Conservation (phyloP, 2,888 invertebrate genomes). For the Argyresthia goedartella region DNA sequence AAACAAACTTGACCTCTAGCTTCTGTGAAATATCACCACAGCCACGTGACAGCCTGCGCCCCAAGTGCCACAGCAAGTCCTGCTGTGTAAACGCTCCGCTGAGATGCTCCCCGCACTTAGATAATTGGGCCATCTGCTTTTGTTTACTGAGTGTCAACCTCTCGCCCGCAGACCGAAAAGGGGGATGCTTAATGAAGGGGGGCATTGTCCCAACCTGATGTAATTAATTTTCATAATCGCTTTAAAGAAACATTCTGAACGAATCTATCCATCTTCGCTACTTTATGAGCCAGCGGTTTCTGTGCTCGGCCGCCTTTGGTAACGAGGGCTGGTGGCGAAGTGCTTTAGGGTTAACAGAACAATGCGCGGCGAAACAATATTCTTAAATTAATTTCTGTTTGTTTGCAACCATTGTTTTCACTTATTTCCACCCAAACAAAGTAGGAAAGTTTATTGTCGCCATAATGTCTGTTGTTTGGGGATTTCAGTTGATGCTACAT, state of each 20-base stretch:
- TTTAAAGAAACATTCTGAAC: slow-evolving; percentile 23
- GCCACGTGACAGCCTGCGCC: too few species aligned
- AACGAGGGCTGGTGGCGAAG: neutral
- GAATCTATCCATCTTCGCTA: slow-evolving; percentile 2
- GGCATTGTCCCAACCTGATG: slow-evolving; percentile 2
- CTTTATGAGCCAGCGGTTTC: slow-evolving; percentile 1
- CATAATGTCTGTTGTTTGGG: too few species aligned
- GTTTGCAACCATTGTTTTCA: neutral
- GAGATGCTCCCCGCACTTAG: slow-evolving; percentile 11
- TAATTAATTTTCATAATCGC: slow-evolving; percentile 32
- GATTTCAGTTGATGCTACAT: too few species aligned
- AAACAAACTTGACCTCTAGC: too few species aligned
- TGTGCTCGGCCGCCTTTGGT: neutral
- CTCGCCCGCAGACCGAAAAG: neutral
- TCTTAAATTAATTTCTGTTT: slow-evolving; percentile 1
- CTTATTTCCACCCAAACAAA: too few species aligned
- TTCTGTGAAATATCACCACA: too few species aligned
- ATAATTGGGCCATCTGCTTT: slow-evolving; percentile 41
- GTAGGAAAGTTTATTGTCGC: too few species aligned
- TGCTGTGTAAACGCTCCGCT: too few species aligned
- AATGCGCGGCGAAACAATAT: neutral
- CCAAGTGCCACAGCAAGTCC: too few species aligned
- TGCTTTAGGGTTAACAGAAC: neutral
- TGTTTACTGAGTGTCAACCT: slow-evolving; percentile 18
- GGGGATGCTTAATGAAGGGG: neutral